A percentile compares a stretch with the other conserved stretches of the same genome.
phyloP scores from a whole-genome alignment of 2,113 vertebrate genomes.

The Ploceus nigricollis region DNA sequence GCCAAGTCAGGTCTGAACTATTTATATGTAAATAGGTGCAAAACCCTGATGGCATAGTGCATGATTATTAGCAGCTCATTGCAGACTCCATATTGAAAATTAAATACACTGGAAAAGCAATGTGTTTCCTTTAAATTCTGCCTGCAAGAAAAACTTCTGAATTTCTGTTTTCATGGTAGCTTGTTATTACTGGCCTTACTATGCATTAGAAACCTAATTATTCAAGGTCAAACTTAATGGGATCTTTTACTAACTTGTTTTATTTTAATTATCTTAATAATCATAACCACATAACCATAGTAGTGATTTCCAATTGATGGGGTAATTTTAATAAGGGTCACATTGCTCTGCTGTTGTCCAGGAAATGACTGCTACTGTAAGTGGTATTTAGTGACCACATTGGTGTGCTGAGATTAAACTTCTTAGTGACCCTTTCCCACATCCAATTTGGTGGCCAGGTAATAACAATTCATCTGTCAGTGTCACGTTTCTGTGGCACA shows the following conservation, averaged over 20 bases:
- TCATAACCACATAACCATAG: background rate
- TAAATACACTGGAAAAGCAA: constrained; percentile 26
- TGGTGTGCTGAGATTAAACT: background rate
- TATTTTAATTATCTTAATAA: constrained; percentile 1
- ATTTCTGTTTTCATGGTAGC: background rate
- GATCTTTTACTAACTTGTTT: background rate
- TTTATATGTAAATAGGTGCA: constrained; percentile 79
- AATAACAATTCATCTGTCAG: background rate
- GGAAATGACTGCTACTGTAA: background rate
- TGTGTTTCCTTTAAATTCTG: background rate
- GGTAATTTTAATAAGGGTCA: background rate
- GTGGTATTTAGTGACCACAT: accelerated
- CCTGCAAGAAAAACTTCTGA: constrained; percentile 15
- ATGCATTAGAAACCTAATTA: background rate
- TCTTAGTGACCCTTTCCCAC: background rate
- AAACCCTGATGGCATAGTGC: constrained; percentile 48
- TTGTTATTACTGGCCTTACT: background rate
- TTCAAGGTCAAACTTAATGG: background rate
- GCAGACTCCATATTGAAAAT: constrained; percentile 46
- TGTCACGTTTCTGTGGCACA: accelerated
- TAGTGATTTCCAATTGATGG: background rate
- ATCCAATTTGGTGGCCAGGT: background rate
- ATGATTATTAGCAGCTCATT: constrained; percentile 67
- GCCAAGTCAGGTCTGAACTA: constrained; percentile 70
- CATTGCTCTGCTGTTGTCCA: background rate